Base-by-base conservation (phyloP, 2,113 vertebrate genomes). In the Delphinus delphis region DNA sequence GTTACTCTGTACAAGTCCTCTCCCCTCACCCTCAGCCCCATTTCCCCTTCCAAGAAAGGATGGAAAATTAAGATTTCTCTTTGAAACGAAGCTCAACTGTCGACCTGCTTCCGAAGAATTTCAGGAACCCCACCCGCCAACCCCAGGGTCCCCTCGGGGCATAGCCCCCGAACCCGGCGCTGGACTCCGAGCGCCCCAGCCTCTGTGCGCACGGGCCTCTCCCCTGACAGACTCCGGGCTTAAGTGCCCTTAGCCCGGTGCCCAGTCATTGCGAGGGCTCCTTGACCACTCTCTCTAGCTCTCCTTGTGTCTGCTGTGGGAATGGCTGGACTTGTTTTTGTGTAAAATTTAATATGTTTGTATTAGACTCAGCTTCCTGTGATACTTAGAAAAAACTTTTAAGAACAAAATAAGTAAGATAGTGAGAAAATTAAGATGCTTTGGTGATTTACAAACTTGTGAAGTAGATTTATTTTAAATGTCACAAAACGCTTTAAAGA, bases 361-460 rank as follows among this genome's bases (percentile, higher is more conserved):
- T 62, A 50, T 83, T 92, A 96, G 47, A 70, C n/a, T 88, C 0
- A 2, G 50, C 47, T 94, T 71, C 55, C 93, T 93, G 71, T 41
- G 91, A 93, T 93, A 50, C 53, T 93, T 84, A 50, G 38, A 82
- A 96, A 93, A 82, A 88, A 95, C 47, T 88, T 86, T 96, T 50
- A 31, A 93, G 87, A 82, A 84, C 12, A 76, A 92, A 76, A 84
- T 79, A 95, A 14, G 31, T 74, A 90, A 14, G 31, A 53, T 63
- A 38, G 76, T 38, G 62, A 74, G 47, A 95, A 92, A 68, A 95
- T 77, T 21, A 93, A 77, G 73, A 91, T 74, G 67, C 28, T 95
- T 83, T 88, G 12, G 38, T 60, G 50, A 76, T 89, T 68, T 76
- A 80, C 92, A 90, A 85, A 79, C 55, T 93, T 60, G 65, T 36